phyloP scores from a whole-genome alignment of 2,888 invertebrate species.

The Peribatodes rhomboidaria region DNA sequence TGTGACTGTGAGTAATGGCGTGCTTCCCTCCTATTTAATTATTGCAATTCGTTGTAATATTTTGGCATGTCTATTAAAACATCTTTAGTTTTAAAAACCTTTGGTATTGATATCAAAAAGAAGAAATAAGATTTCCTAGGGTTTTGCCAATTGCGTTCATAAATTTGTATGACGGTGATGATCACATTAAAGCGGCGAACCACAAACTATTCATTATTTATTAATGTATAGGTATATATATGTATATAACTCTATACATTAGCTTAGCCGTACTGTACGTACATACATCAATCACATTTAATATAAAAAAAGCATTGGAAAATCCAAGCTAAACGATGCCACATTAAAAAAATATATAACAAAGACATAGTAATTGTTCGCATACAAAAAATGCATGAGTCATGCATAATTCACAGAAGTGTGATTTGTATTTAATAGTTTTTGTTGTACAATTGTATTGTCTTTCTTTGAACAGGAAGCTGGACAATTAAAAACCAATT shows the following conservation, averaged over 20 bases:
- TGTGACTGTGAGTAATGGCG: no score
- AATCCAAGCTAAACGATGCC: conserved; percentile 12
- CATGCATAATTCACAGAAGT: conserved; percentile 44
- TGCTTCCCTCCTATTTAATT: no score
- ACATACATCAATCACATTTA: background rate
- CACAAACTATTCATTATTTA: no score
- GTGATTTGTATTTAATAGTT: conserved; percentile 14
- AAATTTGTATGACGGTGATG: no score
- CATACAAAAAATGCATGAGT: conserved; percentile 47
- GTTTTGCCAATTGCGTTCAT: no score
- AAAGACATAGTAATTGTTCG: conserved; percentile 38
- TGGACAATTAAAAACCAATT: conserved; percentile 24
- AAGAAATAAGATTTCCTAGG: no score
- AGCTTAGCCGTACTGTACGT: background rate
- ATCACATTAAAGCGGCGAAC: no score
- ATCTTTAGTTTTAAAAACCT: no score
- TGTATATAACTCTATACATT: background rate
- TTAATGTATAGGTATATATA: background rate
- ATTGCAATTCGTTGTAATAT: no score
- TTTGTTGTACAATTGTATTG: conserved; percentile 23
- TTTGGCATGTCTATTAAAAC: no score
- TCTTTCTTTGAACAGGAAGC: conserved; percentile 24
- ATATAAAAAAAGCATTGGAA: conserved; percentile 39
- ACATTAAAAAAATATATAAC: conserved; percentile 38
- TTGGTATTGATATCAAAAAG: no score